A percentile compares a stretch with the other conserved stretches of the same genome.
phyloP scores from a whole-genome alignment of 2,888 invertebrate species.

The Taphrorychus bicolor region DNA sequence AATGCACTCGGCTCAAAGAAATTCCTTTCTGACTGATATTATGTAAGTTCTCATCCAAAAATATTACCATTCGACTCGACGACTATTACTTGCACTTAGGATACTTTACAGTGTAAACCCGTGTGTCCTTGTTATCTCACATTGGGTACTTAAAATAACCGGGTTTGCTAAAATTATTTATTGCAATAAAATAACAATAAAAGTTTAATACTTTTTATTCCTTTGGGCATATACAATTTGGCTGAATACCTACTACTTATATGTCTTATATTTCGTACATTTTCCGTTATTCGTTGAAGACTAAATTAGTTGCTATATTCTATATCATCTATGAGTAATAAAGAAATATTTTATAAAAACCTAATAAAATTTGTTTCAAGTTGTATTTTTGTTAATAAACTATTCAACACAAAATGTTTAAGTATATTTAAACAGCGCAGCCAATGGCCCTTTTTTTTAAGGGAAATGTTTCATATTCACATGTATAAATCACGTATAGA shows the following conservation, averaged over 20 bases:
- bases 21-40: not conserved
- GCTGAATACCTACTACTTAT: not conserved
- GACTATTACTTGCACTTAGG: not conserved
- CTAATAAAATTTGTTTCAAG: too few species aligned
- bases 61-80: not conserved
- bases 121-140: not conserved
- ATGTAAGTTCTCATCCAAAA: not conserved
- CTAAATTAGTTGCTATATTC: not conserved
- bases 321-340: not conserved
- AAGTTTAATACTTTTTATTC: constrained; percentile 1
- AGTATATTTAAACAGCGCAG: not conserved
- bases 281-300: constrained; percentile 3
- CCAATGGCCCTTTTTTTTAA: not conserved
- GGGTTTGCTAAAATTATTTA: too few species aligned
- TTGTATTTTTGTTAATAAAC: too few species aligned
- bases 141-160: not conserved
- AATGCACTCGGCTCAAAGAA: not conserved
- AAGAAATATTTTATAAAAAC: too few species aligned
- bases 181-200: not conserved
- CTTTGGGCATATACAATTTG: not conserved
- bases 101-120: not conserved
- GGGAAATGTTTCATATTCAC: not conserved
- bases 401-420: not conserved
- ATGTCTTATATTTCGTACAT: not conserved
- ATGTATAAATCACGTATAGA: not conserved